Evolutionary conservation across 2,113 vertebrate species (phyloP), one percentile per base, ranked within the genome.

Genomic region (Lepus europaeus): DNA sequence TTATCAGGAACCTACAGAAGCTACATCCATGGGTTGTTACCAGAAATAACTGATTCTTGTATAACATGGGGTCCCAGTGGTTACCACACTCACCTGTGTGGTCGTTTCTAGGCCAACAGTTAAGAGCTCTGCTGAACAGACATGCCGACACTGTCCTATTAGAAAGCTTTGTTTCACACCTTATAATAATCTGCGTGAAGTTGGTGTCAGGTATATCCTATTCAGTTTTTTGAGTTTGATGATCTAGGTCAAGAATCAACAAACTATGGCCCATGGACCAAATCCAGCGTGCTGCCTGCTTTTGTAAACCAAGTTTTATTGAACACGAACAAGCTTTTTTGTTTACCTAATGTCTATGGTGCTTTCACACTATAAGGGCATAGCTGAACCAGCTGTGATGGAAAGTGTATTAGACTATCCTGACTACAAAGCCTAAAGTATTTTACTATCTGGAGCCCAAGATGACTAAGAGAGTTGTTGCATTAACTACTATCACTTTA

Each of bases 161-260:
- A 10, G 63, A 9, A 81, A 0, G 3, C 27, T 83, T 39, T 89
- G 59, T 73, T 86, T 73, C 51, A 16, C 51, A 70, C n/a, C 70
- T 78, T 82, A 11, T 63, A 69, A 49, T 85, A 33, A 45, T 85
- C 51, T 36, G 61, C 33, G 33, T 39, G 73, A 89, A 77, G 45
- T 17, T 49, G 25, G 87, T 82, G 49, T 31, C 49, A 81, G 36
- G 27, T 17, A 2, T 85, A 66, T 61, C 12, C 51, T 93, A 69
- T 61, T 94, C 22, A 68, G 36, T 89, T 95, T 90, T 95, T 33
- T 27, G 31, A 79, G 31, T 90, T 17, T 68, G 69, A 92, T 9
- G 49, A 82, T 27, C 5, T 80, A 56, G 9, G 29, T 51, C 53
- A 72, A 11, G 33, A 9, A 90, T 74, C 17, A 90, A 69, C 23